These are phyloP conservation scores for Plusia festucae DNA, from an alignment of 2,888 invertebrate species.

Conservation along the genomic window DNA sequence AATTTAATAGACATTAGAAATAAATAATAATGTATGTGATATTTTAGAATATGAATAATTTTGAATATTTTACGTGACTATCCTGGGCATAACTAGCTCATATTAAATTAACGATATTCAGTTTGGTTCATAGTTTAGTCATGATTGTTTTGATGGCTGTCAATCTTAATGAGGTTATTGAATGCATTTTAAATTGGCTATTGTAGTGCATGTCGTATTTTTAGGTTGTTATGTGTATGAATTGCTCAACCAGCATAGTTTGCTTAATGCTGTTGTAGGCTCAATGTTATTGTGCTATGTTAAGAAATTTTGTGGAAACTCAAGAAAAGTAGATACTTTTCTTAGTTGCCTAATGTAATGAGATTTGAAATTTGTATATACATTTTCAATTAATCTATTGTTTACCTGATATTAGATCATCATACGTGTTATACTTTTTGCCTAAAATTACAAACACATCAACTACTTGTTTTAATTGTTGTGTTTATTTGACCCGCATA, in stretches of 20 bases:
- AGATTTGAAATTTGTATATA: too few relatives aligned
- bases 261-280: too few relatives aligned
- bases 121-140: conserved; percentile 20
- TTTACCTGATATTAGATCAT: too few relatives aligned
- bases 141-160: conserved; percentile 21
- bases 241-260: conserved; percentile 3
- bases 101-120: conserved; percentile 14
- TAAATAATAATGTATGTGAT: background rate
- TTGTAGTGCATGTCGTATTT: conserved; percentile 25
- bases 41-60: background rate
- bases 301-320: too few relatives aligned
- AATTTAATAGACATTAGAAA: too few relatives aligned
- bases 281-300: too few relatives aligned
- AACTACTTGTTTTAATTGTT: background rate
- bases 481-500: background rate
- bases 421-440: too few relatives aligned
- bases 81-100: background rate
- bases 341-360: too few relatives aligned
- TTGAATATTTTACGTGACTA: background rate
- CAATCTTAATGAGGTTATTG: conserved; percentile 16
- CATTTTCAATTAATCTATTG: too few relatives aligned
- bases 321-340: too few relatives aligned
- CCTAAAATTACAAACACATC: background rate
- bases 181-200: conserved; percentile 28
- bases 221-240: conserved; percentile 3